phyloP scores from a whole-genome alignment of 2,113 vertebrate species.

The Noturus placidus region DNA sequence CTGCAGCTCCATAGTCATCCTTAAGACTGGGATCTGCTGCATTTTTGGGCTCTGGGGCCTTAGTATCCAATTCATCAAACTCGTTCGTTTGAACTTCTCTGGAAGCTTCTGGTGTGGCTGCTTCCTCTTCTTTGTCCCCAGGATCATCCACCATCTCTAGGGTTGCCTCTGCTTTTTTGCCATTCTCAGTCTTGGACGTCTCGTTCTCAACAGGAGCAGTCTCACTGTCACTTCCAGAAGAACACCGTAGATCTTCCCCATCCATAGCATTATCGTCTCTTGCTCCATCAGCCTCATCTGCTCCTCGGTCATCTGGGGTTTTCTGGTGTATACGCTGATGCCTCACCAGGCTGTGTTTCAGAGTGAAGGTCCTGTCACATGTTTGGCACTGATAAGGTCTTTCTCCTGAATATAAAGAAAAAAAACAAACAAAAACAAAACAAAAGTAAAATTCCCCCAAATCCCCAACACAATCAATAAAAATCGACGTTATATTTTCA shows the following conservation, averaged over 20 bases:
- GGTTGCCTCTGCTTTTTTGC: constrained; percentile 50
- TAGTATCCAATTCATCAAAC: constrained; percentile 8
- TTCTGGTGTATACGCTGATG: constrained; percentile 97
- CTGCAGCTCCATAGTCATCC: not conserved
- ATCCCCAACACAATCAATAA: not conserved
- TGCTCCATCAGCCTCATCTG: constrained; percentile 69
- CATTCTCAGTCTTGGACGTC: constrained; percentile 49
- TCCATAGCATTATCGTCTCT: constrained; percentile 33
- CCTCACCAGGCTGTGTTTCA: constrained; percentile 97
- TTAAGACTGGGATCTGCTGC: constrained; percentile 8
- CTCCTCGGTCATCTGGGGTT: constrained; percentile 66
- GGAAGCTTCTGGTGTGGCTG: not conserved
- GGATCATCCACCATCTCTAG: constrained; percentile 19
- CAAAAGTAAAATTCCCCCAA: not conserved
- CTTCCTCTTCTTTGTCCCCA: constrained; percentile 38
- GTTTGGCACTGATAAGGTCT: constrained; percentile 93
- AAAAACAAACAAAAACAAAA: not conserved
- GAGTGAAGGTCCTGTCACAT: constrained; percentile 92
- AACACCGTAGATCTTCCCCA: constrained; percentile 35
- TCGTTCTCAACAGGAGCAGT: constrained; percentile 79
- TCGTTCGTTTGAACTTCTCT: constrained; percentile 30
- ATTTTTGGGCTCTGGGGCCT: constrained; percentile 30
- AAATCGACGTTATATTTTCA: not conserved
- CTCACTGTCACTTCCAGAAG: constrained; percentile 75
- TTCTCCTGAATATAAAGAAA: constrained; percentile 75